Conservation (phyloP, 2,113 vertebrate species). For the Cinclus cinclus region DNA sequence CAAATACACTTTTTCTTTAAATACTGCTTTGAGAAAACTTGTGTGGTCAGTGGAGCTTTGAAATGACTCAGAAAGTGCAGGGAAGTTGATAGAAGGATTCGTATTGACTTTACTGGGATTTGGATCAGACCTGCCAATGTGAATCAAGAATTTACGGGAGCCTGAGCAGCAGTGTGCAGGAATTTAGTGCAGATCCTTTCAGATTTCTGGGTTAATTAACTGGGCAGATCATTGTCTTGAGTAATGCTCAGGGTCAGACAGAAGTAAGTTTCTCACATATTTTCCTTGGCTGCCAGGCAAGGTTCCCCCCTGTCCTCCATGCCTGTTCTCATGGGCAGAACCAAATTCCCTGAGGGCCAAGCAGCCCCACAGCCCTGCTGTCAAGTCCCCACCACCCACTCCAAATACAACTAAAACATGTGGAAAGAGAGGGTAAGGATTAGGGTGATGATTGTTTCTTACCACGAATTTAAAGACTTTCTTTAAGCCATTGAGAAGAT, state of each 20-base stretch:
- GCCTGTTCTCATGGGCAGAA: background rate
- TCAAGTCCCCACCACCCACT: background rate
- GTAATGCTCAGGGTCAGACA: background rate
- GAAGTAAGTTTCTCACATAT: background rate
- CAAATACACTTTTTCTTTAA: background rate
- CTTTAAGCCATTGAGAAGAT: background rate
- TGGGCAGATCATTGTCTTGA: background rate
- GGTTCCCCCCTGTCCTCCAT: background rate
- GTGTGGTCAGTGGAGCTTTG: background rate
- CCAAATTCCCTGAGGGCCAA: background rate
- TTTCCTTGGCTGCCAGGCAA: background rate
- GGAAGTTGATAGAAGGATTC: background rate
- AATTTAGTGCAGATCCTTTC: background rate
- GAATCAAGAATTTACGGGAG: slow-evolving; percentile 41
- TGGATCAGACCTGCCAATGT: background rate
- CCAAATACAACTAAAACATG: background rate
- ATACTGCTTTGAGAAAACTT: background rate
- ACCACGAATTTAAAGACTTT: background rate
- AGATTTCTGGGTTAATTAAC: slow-evolving; percentile 18
- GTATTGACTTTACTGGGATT: background rate
- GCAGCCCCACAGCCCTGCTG: background rate
- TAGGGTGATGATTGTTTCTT: background rate
- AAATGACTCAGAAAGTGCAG: background rate
- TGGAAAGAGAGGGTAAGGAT: background rate
- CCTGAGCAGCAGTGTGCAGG: background rate